These are phyloP conservation scores for Tetheella fluctuosa DNA, from an alignment of 2,888 invertebrate genomes.

Conservation along the genomic window DNA sequence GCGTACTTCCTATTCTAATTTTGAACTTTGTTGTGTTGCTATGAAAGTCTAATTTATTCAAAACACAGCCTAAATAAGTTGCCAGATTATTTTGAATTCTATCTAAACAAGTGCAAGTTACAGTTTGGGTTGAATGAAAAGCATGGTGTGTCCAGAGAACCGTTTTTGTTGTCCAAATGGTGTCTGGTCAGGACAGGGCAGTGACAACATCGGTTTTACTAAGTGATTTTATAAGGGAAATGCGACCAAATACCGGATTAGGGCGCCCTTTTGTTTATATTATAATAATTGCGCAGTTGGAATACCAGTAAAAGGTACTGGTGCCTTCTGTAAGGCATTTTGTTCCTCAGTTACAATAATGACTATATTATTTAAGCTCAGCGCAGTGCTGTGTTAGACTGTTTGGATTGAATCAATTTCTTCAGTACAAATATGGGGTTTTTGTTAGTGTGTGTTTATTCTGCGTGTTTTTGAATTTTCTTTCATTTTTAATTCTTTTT, in stretches of 20 bases:
- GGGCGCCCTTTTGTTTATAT: slow-evolving; percentile 45
- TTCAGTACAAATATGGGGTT: neutral
- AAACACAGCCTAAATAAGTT: neutral
- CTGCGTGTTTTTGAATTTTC: neutral
- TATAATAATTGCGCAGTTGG: slow-evolving; percentile 37
- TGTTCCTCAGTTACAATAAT: slow-evolving; percentile 17
- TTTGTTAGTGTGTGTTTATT: neutral
- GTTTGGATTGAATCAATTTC: neutral
- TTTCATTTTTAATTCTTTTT: too few relatives aligned
- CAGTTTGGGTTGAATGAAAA: slow-evolving; percentile 1
- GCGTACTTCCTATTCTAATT: slow-evolving; percentile 20
- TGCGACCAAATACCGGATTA: slow-evolving; percentile 34
- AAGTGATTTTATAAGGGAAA: slow-evolving; percentile 62
- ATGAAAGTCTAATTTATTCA: slow-evolving; percentile 10
- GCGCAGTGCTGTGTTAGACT: slow-evolving; percentile 8
- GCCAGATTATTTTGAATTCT: slow-evolving; percentile 14
- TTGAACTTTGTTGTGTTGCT: slow-evolving; percentile 25
- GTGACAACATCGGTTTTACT: slow-evolving; percentile 62
- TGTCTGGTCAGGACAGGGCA: slow-evolving; percentile 51
- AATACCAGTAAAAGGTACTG: slow-evolving; percentile 7
- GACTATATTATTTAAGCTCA: slow-evolving; percentile 20
- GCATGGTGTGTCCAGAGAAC: slow-evolving; percentile 42
- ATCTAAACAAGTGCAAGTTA: neutral
- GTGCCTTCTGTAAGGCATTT: neutral
- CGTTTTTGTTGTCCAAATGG: slow-evolving; percentile 53